Evolutionary conservation across 2,888 invertebrate species (phyloP), one percentile per base, ranked within the genome.

Genomic region (Cataglyphis altisquamis): DNA sequence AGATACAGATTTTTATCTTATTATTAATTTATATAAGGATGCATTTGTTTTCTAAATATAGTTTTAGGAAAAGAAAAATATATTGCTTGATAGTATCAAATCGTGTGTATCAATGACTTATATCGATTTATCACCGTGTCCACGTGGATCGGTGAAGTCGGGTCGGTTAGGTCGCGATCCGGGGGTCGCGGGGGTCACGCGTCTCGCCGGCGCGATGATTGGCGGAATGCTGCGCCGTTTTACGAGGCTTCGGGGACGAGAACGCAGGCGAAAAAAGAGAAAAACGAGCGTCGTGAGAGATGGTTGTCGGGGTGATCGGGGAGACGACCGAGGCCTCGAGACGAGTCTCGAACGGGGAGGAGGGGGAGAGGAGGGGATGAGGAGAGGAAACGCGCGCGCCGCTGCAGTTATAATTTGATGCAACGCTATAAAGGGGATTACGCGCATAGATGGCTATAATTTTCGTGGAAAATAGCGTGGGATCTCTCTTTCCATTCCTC

Each of bases 361-460:
- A 21, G 1, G 25, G 25, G 63, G 21, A 15, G 9, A 0, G 32
- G 12, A 10, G 25, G 9, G 1, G 41, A 67, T 4, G 9, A 10
- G 57, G 66, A 70, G 57, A 86, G 84, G 84, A 85, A 88, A 83
- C 45, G 86, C 84, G 86, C 84, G 84, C 82, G 85, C 83, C 77
- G 84, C 86, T 82, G 88, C 90, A 89, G 90, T 91, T 91, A 91
- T 91, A 91, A 91, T 91, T 91, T 90, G 90, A 91, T 90, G 88
- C 88, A 90, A 91, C 90, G 87, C 90, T 87, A 91, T 91, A 91
- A 91, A 91, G 86, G 85, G 87, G 88, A 91, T 90, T 91, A 89
- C 87, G 89, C 85, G 87, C 86, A 77, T 85, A 80, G 87, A 88
- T 82, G 90, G 87, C 91, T 90, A 89, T 90, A 90, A 90, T 90